Percentiles rank a stretch among this genome's conserved stretches.
Evolutionary conservation across 2,797 vertebrate genomes (phyloP).

Genomic region (Microctenopoma steveboyesi): DNA sequence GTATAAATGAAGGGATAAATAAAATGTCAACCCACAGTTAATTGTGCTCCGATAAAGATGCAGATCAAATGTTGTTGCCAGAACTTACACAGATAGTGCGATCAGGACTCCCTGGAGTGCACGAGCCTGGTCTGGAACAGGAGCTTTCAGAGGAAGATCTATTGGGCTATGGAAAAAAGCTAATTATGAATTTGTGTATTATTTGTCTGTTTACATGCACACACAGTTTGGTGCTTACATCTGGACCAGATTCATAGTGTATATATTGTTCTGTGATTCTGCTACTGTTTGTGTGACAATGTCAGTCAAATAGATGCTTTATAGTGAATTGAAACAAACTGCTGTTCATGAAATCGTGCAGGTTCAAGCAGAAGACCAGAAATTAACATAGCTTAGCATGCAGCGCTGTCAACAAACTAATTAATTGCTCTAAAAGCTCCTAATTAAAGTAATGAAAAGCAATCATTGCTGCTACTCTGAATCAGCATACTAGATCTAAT

Average conservation of each 20-base stretch:
- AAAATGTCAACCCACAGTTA: conserved; percentile 40
- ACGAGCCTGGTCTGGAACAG: conserved; percentile 93
- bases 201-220: not conserved
- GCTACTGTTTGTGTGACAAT: not conserved
- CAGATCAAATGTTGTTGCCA: not conserved
- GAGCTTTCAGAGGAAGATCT: conserved; percentile 95
- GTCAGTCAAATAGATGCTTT: not conserved
- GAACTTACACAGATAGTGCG: conserved; percentile 96
- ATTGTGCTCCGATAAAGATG: conserved; percentile 31
- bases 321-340: not conserved
- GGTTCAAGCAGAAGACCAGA: not conserved
- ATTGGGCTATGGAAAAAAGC: conserved; percentile 81
- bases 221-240: not conserved
- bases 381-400: conserved; percentile 29
- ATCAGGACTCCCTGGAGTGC: conserved; percentile 93
- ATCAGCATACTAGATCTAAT: conserved; percentile 7
- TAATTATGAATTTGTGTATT: no score
- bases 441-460: not conserved
- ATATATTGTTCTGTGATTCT: not conserved
- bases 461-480: not conserved
- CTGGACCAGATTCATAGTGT: not conserved
- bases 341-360: not conserved
- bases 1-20: conserved; percentile 60
- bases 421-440: no score
- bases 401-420: conserved; percentile 1